Evolutionary conservation across 2,888 invertebrate genomes (phyloP), one percentile per base, ranked within the genome.

Genomic region (Metalampra italica): DNA sequence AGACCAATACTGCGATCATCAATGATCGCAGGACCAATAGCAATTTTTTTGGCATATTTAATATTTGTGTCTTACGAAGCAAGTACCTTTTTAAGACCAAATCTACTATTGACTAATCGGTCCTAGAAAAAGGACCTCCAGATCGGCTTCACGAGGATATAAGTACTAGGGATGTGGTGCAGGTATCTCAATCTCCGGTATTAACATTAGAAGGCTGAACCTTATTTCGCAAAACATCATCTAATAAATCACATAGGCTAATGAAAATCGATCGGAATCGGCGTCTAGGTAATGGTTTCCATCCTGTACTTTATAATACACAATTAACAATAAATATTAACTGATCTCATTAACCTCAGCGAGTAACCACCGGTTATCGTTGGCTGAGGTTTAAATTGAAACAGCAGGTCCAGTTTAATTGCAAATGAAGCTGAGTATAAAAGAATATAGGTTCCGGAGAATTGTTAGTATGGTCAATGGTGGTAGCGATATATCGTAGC

Each of bases 231-330:
- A 52, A 52, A 62, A 62, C 62, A 74, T 56, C 58, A 62, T 59
- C 59, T 52, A 57, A 65, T 66, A 64, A 64, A 57, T 63, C 60
- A 61, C 47, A 50, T 46, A 43, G 45, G 54, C 55, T 69, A 72
- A 74, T 71, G 70, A 66, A 66, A 69, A 66, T 59, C 68, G 71
- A 70, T 71, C 64, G 56, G 44, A 60, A 68, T 68, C 66, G 54
- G 51, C 59, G 58, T 49, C 54, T 55, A 57, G 64, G 67, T 70
- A 72, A 71, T 68, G 62, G 65, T 61, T 59, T 56, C 56, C 56
- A 62, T 55, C 56, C 56, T 37, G 44, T 42, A 42, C 11, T 29
- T 29, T 42, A n/a, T 42, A 29, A 45, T 43, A 43, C 39, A 49
- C 45, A 49, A 49, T 49, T 49, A 42, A 42, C 49, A 41, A 46